phyloP scores from a whole-genome alignment of 1,140 invertebrate species.

The Lerema accius region DNA sequence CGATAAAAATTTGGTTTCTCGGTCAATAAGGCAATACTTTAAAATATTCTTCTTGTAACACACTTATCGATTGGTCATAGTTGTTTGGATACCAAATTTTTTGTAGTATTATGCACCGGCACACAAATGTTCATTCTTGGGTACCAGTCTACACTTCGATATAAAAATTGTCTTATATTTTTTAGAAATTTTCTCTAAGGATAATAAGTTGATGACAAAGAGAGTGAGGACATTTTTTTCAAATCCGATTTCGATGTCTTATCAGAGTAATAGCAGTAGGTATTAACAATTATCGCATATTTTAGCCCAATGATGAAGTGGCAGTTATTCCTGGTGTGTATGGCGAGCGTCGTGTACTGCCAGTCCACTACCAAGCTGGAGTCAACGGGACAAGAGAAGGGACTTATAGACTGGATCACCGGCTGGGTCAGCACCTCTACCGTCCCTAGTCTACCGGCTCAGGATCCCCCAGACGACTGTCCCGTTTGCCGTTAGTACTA shows the following conservation, averaged over 20 bases:
- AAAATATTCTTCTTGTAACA: background rate
- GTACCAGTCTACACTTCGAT: too few species aligned
- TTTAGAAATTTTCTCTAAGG: too few species aligned
- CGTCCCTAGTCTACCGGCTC: constrained; percentile 34
- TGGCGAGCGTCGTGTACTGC: constrained; percentile 40
- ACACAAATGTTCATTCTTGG: too few species aligned
- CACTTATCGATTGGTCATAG: constrained; percentile 5
- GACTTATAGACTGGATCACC: constrained; percentile 66
- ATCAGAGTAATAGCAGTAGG: too few species aligned
- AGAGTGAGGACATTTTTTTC: too few species aligned
- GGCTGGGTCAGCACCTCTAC: constrained; percentile 46
- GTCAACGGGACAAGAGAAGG: constrained; percentile 50
- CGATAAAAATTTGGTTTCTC: background rate
- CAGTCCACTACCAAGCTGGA: constrained; percentile 32
- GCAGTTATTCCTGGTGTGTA: constrained; percentile 46
- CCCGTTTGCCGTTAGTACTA: constrained; percentile 68
- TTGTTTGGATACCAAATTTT: too few species aligned
- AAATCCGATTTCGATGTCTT: too few species aligned
- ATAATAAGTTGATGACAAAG: too few species aligned
- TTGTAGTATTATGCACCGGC: too few species aligned
- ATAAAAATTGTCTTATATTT: too few species aligned
- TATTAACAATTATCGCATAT: too few species aligned
- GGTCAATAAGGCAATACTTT: constrained; percentile 10
- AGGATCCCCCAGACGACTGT: constrained; percentile 57
- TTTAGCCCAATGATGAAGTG: constrained; percentile 50